Percentiles rank a stretch among this genome's conserved stretches.
These are phyloP conservation scores for Argya squamiceps DNA, from an alignment of 2,797 vertebrate genomes.

Conservation along the genomic window DNA sequence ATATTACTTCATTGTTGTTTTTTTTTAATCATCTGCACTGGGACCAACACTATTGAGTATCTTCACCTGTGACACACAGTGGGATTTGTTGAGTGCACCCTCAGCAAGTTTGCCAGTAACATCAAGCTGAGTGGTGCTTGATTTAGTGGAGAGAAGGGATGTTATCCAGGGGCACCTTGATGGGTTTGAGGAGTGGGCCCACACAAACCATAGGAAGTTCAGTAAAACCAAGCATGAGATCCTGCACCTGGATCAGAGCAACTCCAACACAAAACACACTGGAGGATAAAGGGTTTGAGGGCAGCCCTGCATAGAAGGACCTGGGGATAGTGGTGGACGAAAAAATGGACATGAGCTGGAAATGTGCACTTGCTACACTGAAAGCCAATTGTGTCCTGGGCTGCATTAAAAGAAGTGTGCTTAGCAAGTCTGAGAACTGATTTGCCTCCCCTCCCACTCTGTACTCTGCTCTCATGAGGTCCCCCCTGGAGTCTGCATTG, in stretches of 20 bases:
- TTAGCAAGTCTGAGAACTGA: neutral
- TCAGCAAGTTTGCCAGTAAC: neutral
- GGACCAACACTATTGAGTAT: neutral
- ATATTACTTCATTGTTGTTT: neutral
- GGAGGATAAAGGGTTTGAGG: neutral
- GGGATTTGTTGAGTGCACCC: neutral
- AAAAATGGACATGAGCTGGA: neutral
- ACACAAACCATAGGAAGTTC: neutral
- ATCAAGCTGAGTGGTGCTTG: neutral
- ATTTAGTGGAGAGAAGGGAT: neutral
- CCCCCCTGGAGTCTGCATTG: neutral
- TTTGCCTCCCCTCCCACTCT: accelerated
- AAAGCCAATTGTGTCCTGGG: neutral
- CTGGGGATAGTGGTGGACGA: neutral
- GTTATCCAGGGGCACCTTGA: neutral
- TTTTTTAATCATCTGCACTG: accelerated
- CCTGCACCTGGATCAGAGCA: neutral
- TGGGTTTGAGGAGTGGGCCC: neutral
- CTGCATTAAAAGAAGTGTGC: accelerated
- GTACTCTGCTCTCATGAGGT: neutral
- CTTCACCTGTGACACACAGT: neutral
- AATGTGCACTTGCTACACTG: neutral
- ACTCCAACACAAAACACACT: neutral
- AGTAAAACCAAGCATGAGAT: neutral
- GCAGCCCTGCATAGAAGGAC: neutral